These are phyloP conservation scores for Todiramphus saurophagus DNA, from an alignment of 2,113 vertebrate genomes.

Conservation along the genomic window DNA sequence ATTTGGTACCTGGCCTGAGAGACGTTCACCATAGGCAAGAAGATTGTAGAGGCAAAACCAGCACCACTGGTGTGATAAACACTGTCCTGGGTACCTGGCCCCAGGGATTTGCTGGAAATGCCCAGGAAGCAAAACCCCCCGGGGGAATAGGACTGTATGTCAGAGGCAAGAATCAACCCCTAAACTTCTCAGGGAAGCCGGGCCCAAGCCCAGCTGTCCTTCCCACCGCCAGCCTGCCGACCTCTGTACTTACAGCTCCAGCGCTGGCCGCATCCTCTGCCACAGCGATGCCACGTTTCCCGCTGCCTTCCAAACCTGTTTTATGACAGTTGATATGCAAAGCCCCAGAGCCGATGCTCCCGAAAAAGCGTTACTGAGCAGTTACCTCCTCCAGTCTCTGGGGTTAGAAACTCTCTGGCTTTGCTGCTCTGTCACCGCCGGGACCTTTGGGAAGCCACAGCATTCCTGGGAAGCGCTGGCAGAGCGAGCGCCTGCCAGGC, in stretches of 20 bases:
- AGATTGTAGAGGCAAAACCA: neutral
- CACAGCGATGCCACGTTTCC: rapidly evolving
- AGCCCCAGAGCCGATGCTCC: neutral
- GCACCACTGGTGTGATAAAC: rapidly evolving
- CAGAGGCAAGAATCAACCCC: too few species aligned
- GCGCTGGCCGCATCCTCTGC: neutral
- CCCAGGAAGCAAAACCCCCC: neutral
- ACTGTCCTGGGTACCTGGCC: rapidly evolving
- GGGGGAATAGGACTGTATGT: rapidly evolving
- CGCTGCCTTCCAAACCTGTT: rapidly evolving
- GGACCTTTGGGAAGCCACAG: neutral
- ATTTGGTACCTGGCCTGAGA: rapidly evolving
- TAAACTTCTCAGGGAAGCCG: rapidly evolving
- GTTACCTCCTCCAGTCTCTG: neutral
- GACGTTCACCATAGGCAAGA: neutral
- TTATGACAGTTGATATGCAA: rapidly evolving
- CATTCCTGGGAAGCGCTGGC: neutral
- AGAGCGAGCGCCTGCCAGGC: neutral
- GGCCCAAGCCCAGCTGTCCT: neutral
- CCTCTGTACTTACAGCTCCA: neutral
- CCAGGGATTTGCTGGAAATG: neutral
- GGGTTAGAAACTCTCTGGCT: neutral
- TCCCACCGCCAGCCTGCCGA: neutral
- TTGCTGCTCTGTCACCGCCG: rapidly evolving
- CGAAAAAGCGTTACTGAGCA: rapidly evolving